These are phyloP conservation scores for Zhuqinia jingwanae DNA, from an alignment of 2,888 invertebrate genomes.

Conservation along the genomic window DNA sequence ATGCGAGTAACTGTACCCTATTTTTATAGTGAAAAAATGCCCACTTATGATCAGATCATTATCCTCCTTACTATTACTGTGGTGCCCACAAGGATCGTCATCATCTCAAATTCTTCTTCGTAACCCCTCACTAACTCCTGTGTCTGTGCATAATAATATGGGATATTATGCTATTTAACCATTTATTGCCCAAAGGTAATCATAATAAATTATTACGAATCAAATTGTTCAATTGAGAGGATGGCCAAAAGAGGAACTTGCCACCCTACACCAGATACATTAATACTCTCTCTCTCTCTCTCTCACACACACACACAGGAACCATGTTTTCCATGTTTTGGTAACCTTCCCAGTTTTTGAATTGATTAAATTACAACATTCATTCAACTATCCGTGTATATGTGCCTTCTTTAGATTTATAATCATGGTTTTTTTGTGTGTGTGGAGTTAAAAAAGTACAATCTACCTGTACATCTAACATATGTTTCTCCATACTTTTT, in stretches of 20 bases:
- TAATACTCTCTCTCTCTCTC: neutral
- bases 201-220: conserved; percentile 56
- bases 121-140: too few relatives aligned
- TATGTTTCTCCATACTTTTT: too few relatives aligned
- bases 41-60: neutral
- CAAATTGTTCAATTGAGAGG: conserved; percentile 44
- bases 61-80: neutral
- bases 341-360: conserved; percentile 24
- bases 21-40: conserved; percentile 24
- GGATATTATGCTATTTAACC: conserved; percentile 19
- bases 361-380: conserved; percentile 6
- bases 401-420: too few relatives aligned
- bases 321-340: conserved; percentile 2
- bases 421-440: too few relatives aligned
- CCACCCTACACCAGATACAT: too few relatives aligned
- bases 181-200: conserved; percentile 49
- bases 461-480: too few relatives aligned
- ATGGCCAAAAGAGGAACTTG: conserved; percentile 34
- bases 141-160: neutral
- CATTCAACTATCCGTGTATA: too few relatives aligned
- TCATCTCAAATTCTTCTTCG: neutral
- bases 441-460: too few relatives aligned
- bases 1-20: neutral
- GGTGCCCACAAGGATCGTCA: too few relatives aligned
- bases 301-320: neutral